Conservation (phyloP, 2,797 vertebrate genomes). For the Sibirionetta formosa region DNA sequence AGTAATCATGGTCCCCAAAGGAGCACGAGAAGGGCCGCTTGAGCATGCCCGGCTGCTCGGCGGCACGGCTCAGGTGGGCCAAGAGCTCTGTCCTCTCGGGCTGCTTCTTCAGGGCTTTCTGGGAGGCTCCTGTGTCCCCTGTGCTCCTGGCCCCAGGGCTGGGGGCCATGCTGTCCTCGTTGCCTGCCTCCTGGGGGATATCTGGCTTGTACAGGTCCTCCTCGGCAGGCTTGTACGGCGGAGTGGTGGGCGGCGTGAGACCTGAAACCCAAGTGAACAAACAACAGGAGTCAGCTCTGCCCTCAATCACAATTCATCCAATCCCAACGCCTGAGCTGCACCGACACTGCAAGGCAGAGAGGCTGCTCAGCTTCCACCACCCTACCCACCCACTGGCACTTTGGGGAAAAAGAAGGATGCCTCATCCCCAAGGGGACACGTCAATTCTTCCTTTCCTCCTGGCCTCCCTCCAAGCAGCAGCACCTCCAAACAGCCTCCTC, state of each 20-base stretch:
- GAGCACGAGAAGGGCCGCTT: constrained; percentile 85
- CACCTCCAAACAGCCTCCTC: not conserved
- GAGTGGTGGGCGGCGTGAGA: constrained; percentile 97
- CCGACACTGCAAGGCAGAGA: not conserved
- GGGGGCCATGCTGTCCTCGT: constrained; percentile 48
- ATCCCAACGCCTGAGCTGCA: not conserved
- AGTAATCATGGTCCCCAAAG: constrained; percentile 98
- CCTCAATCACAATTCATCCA: not conserved
- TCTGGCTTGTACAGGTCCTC: constrained; percentile 96
- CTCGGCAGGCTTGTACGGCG: constrained; percentile 94
- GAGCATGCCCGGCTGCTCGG: constrained; percentile 71
- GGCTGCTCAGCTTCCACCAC: not conserved
- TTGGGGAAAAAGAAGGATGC: not conserved
- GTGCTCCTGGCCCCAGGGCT: constrained; percentile 30
- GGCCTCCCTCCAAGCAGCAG: not conserved
- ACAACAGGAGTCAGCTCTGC: constrained; percentile 52
- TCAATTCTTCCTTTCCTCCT: not conserved
- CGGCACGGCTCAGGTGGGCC: constrained; percentile 90
- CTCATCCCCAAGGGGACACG: not conserved
- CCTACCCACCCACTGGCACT: not conserved
- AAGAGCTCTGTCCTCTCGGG: constrained; percentile 95
- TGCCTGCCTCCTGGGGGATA: constrained; percentile 81
- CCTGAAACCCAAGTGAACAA: constrained; percentile 81
- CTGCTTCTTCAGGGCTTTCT: constrained; percentile 87
- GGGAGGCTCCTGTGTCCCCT: constrained; percentile 64